A percentile compares a stretch with the other conserved stretches of the same genome.
Evolutionary conservation across 2,888 invertebrate species (phyloP).

Genomic region (Seira musarum): DNA sequence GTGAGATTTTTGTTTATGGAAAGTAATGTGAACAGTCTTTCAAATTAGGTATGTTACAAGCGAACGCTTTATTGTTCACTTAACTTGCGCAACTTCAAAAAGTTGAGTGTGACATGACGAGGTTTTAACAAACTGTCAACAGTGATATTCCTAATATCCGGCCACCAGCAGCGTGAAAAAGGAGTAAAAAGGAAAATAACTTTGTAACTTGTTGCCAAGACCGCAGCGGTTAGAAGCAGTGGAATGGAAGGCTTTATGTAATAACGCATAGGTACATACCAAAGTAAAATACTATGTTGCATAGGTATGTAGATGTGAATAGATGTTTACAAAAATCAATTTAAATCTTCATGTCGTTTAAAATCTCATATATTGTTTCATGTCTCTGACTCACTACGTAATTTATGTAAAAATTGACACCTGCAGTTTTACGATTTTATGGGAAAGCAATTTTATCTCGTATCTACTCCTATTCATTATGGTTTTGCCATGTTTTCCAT

Average conservation of each 20-base stretch:
- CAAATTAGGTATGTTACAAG: no score
- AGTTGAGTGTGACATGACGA: constrained; percentile 37
- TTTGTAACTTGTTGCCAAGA: constrained; percentile 53
- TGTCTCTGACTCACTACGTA: no score
- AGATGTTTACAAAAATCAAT: no score
- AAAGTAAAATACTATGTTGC: no score
- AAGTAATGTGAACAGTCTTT: neutral
- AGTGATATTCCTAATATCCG: constrained; percentile 58
- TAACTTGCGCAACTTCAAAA: constrained; percentile 44
- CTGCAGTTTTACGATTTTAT: constrained; percentile 57
- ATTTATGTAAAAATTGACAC: no score
- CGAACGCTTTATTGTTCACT: neutral
- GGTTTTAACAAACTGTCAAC: constrained; percentile 58
- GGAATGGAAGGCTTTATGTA: neutral
- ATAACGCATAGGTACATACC: no score
- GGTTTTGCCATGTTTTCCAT: no score
- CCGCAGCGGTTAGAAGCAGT: neutral
- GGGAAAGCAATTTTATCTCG: neutral
- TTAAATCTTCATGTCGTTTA: no score
- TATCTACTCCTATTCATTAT: no score
- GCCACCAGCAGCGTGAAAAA: constrained; percentile 43
- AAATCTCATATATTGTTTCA: no score
- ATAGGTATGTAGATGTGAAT: no score
- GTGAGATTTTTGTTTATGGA: neutral
- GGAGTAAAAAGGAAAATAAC: constrained; percentile 44